These are phyloP conservation scores for Amphipyra tragopoginis DNA, from an alignment of 2,888 invertebrate genomes.

Conservation along the genomic window DNA sequence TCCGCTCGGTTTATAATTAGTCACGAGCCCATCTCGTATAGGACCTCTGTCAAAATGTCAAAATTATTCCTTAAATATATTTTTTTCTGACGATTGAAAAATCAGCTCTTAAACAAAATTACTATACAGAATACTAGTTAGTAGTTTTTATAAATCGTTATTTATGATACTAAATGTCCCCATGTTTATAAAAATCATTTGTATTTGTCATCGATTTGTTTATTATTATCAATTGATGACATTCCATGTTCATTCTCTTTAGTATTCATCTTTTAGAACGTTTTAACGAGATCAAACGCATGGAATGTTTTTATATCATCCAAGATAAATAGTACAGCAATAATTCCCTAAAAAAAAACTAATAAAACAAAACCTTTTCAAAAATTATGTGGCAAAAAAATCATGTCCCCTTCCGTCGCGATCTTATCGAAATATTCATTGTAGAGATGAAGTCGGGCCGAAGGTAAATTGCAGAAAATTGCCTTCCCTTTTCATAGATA, in stretches of 20 bases:
- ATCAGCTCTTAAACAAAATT: no score
- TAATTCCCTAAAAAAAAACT: no score
- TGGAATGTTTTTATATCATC: no score
- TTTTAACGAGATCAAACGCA: background rate
- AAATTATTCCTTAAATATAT: no score
- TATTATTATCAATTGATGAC: background rate
- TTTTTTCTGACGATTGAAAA: no score
- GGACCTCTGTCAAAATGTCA: no score
- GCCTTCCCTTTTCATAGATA: slow-evolving; percentile 67
- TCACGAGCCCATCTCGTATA: no score
- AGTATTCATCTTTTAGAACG: no score
- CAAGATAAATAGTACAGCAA: no score
- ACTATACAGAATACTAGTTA: no score
- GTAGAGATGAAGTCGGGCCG: slow-evolving; percentile 61
- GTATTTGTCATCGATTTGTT: background rate
- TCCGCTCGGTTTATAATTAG: no score
- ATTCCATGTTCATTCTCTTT: no score
- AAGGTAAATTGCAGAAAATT: slow-evolving; percentile 77
- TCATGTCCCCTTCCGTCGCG: slow-evolving; percentile 22
- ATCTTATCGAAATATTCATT: slow-evolving; percentile 57
- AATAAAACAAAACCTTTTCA: background rate
- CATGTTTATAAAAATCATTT: background rate
- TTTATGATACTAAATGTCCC: background rate
- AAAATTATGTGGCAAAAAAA: slow-evolving; percentile 27
- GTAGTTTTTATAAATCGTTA: background rate